phyloP scores from a whole-genome alignment of 2,888 invertebrate genomes.

The Glaucopsyche alexis region DNA sequence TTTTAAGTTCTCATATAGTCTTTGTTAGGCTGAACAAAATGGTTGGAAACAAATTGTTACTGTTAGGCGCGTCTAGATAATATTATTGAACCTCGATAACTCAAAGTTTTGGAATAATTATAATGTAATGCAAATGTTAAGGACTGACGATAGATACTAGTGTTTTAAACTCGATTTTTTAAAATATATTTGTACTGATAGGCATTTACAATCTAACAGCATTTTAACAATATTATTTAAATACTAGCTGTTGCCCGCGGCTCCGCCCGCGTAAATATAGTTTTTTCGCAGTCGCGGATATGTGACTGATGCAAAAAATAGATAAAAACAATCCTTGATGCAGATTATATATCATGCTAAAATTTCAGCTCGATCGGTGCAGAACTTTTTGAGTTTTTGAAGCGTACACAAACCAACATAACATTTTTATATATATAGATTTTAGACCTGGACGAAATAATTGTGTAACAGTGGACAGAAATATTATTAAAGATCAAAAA shows the following conservation, averaged over 20 bases:
- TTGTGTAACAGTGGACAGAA: not conserved
- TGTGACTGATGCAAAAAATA: no score
- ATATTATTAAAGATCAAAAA: conserved; percentile 7
- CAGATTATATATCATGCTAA: no score
- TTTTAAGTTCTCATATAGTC: conserved; percentile 65
- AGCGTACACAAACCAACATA: no score
- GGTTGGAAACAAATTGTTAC: conserved; percentile 79
- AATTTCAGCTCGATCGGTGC: no score
- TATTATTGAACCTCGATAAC: conserved; percentile 70
- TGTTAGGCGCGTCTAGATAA: conserved; percentile 56
- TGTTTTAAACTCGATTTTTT: conserved; percentile 36
- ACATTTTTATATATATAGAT: no score
- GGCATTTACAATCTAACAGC: conserved; percentile 50
- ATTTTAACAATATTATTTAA: conserved; percentile 39
- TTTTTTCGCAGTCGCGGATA: no score
- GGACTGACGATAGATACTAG: conserved; percentile 70
- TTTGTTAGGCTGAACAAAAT: conserved; percentile 47
- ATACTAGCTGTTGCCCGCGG: no score
- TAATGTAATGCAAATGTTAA: conserved; percentile 65
- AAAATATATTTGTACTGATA: conserved; percentile 42
- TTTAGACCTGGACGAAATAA: not conserved
- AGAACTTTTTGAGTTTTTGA: no score
- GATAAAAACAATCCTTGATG: no score
- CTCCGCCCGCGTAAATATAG: no score
- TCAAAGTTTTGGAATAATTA: conserved; percentile 54